Evolutionary conservation across 1,140 invertebrate species (phyloP).

Genomic region (Pachyrhynchus sulphureomaculatus): DNA sequence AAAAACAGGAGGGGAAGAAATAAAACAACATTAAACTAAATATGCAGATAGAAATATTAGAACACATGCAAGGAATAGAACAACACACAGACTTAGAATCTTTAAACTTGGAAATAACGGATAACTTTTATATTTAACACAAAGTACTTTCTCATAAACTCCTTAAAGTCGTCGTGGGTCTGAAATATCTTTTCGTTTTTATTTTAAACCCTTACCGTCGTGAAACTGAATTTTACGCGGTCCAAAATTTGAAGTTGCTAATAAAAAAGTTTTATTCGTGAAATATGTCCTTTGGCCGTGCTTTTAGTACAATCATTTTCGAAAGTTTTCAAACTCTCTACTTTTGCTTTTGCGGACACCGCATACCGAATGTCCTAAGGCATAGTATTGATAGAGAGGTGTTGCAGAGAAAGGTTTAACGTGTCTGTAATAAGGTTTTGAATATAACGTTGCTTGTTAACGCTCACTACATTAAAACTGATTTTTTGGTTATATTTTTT

Average conservation of each 20-base stretch:
- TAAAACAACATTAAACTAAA: too few relatives aligned
- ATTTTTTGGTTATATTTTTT: too few relatives aligned
- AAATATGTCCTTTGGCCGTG: constrained; percentile 19
- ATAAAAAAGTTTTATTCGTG: constrained; percentile 17
- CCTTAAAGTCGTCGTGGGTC: not conserved
- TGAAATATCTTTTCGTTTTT: not conserved
- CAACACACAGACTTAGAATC: too few relatives aligned
- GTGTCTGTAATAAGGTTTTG: too few relatives aligned
- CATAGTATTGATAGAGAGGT: not conserved
- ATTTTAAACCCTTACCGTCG: not conserved
- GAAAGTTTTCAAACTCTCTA: constrained; percentile 11
- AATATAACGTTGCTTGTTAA: too few relatives aligned
- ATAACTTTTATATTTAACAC: too few relatives aligned
- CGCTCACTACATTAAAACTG: too few relatives aligned
- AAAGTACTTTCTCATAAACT: not conserved
- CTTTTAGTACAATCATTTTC: constrained; percentile 11
- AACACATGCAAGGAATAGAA: too few relatives aligned
- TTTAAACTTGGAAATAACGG: too few relatives aligned
- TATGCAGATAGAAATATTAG: too few relatives aligned
- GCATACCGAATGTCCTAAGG: constrained; percentile 10
- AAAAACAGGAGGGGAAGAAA: too few relatives aligned
- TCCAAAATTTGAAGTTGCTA: constrained; percentile 16
- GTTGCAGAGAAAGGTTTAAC: too few relatives aligned
- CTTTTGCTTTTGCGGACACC: constrained; percentile 11
- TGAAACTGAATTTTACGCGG: not conserved